These are phyloP conservation scores for Zaprionus lineosus DNA, from an alignment of 2,888 invertebrate species.

Conservation along the genomic window DNA sequence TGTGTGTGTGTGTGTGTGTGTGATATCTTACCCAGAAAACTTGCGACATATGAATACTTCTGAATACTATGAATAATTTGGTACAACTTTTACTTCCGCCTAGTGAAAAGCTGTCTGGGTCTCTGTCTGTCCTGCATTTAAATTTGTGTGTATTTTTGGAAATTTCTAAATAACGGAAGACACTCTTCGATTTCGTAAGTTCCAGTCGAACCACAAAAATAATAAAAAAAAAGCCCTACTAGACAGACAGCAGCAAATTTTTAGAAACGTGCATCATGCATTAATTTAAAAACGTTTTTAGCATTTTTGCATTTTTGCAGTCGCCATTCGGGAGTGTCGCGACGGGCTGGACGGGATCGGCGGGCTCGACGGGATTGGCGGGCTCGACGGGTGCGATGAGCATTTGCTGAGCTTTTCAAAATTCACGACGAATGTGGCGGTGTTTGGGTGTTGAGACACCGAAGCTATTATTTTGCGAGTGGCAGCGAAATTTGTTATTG, in stretches of 20 bases:
- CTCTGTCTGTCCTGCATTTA: too few species aligned
- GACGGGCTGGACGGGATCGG: too few species aligned
- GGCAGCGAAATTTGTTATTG: too few species aligned
- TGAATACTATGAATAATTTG: constrained; percentile 36
- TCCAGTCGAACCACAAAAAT: constrained; percentile 32
- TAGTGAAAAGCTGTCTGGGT: background rate
- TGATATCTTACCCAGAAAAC: constrained; percentile 31
- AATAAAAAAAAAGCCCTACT: too few species aligned
- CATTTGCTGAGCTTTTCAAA: constrained; percentile 50
- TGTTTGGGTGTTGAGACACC: too few species aligned
- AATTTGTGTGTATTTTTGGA: constrained; percentile 3
- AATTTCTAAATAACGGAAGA: constrained; percentile 10
- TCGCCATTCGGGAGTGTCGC: constrained; percentile 17
- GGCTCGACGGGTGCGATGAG: constrained; percentile 21
- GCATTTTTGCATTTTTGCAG: constrained; percentile 36
- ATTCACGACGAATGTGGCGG: constrained; percentile 24
- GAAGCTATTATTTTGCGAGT: too few species aligned
- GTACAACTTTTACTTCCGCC: constrained; percentile 17
- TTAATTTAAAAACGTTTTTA: constrained; percentile 29
- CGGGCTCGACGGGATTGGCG: too few species aligned
- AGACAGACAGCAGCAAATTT: constrained; percentile 12
- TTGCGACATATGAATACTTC: constrained; percentile 30
- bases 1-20: constrained; percentile 16
- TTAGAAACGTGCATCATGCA: constrained; percentile 45
- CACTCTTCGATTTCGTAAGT: constrained; percentile 17